phyloP scores from a whole-genome alignment of 2,797 vertebrate genomes.

The Odontamblyopus rebecca region DNA sequence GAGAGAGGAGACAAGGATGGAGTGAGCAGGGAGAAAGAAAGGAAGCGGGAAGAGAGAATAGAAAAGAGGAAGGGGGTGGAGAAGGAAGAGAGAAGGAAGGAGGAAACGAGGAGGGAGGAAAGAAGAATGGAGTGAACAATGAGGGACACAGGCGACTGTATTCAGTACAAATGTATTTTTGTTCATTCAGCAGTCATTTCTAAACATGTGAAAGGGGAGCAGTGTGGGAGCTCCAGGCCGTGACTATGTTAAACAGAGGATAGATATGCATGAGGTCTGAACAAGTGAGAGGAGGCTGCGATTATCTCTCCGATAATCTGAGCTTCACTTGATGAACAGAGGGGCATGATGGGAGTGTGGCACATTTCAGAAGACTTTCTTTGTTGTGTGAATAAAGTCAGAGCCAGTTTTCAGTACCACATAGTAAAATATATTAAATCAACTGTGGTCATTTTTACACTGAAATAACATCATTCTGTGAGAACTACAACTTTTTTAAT shows the following conservation, averaged over 20 bases:
- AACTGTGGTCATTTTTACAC: no score
- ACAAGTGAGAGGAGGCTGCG: constrained; percentile 4
- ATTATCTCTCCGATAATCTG: not conserved
- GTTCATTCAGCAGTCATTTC: constrained; percentile 46
- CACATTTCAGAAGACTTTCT: not conserved
- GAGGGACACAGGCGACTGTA: constrained; percentile 31
- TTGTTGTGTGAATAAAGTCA: not conserved
- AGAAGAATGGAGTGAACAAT: no score
- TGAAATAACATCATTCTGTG: no score
- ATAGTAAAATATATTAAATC: no score
- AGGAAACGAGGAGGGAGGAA: no score
- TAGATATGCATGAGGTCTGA: constrained; percentile 29
- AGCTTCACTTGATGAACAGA: constrained; percentile 13
- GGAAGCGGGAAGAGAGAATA: no score
- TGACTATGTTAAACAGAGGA: constrained; percentile 23
- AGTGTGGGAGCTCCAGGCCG: constrained; percentile 26
- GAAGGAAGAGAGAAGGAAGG: no score
- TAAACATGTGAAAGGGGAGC: constrained; percentile 50
- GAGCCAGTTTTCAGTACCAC: not conserved
- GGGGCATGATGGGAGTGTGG: constrained; percentile 12
- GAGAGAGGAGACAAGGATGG: no score
- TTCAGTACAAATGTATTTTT: constrained; percentile 38
- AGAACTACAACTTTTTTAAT: no score
- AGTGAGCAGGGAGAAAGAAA: no score
- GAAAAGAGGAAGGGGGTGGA: no score